Percentiles rank a stretch among this genome's conserved stretches.
phyloP scores from a whole-genome alignment of 2,113 vertebrate species.

The Phaethon lepturus region DNA sequence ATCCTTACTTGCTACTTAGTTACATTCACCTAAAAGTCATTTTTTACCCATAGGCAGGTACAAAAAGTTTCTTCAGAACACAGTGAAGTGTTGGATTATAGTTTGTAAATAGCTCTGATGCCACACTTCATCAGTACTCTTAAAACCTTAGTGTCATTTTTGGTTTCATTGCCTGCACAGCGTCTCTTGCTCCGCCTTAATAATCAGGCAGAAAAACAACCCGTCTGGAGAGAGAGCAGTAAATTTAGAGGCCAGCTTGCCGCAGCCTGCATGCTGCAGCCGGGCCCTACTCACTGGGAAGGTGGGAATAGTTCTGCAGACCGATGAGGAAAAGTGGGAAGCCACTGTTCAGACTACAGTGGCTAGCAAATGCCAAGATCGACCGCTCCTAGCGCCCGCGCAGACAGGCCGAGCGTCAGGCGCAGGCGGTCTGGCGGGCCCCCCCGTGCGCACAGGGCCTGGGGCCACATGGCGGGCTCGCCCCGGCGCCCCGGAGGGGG shows the following conservation, averaged over 20 bases:
- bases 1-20: neutral
- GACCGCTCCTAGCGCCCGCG: neutral
- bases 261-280: neutral
- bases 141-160: neutral
- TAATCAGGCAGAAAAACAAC: neutral
- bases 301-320: neutral
- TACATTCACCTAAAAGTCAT: neutral
- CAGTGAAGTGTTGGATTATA: neutral
- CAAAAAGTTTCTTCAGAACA: neutral
- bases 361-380: neutral
- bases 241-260: slow-evolving; percentile 41
- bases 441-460: accelerated
- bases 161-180: neutral
- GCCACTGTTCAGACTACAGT: neutral
- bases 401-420: neutral
- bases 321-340: neutral
- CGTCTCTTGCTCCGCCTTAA: neutral
- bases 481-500: neutral
- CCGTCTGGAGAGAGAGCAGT: slow-evolving; percentile 34
- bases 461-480: neutral
- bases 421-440: accelerated
- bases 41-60: neutral
- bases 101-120: neutral
- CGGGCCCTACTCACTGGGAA: neutral
- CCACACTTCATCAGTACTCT: neutral